phyloP scores from a whole-genome alignment of 2,113 vertebrate species.

The Genyomyrus donnyi region DNA sequence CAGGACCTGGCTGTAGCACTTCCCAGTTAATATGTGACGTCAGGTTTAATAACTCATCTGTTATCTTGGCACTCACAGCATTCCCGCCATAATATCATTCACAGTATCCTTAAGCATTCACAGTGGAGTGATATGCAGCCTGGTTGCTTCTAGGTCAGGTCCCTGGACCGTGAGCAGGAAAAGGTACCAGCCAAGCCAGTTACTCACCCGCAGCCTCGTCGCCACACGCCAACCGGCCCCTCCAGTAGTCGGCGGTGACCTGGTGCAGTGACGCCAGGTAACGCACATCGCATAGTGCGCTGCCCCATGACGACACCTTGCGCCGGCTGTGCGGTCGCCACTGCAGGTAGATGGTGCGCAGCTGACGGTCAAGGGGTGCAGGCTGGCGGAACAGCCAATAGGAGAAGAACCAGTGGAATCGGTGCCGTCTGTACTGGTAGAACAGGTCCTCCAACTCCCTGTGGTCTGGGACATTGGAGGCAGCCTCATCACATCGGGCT shows the following conservation, averaged over 20 bases:
- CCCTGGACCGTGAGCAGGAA: not conserved
- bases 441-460: constrained; percentile 42
- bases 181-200: not conserved
- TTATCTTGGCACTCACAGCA: not conserved
- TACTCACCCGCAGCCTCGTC: constrained; percentile 42
- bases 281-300: constrained; percentile 23
- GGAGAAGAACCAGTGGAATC: constrained; percentile 48
- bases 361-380: constrained; percentile 31
- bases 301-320: constrained; percentile 40
- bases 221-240: constrained; percentile 40
- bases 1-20: not conserved
- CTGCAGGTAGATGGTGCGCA: constrained; percentile 44
- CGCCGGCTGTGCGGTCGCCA: constrained; percentile 41
- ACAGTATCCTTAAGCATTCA: not conserved
- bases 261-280: constrained; percentile 49
- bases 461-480: constrained; percentile 20
- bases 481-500: not conserved
- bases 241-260: constrained; percentile 45
- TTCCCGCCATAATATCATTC: not conserved
- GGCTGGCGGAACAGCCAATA: constrained; percentile 51
- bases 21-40: not conserved
- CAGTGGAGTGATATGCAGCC: not conserved
- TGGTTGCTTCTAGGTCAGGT: not conserved
- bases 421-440: constrained; percentile 33
- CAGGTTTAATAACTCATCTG: not conserved